A percentile compares a stretch with the other conserved stretches of the same genome.
Conservation (phyloP, 2,888 invertebrate species). For the Ferrisia virgata region DNA sequence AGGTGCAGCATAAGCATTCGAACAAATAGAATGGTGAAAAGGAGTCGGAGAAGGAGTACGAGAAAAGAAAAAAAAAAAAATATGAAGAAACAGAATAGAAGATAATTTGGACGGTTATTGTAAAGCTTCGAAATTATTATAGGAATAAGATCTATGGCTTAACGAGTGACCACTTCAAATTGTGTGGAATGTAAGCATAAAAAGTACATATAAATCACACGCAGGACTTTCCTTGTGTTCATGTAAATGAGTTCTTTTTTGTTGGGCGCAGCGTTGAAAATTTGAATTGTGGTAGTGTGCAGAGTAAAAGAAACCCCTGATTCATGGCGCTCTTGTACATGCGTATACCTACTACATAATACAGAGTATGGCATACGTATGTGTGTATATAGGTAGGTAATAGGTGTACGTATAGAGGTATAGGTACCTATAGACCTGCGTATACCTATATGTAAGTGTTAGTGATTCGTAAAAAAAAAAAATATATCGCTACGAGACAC, state of each 20-base stretch:
- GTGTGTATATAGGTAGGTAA: too few relatives aligned
- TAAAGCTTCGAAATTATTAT: neutral
- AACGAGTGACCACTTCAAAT: conserved; percentile 17
- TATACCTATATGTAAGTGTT: neutral
- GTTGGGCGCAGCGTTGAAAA: conserved; percentile 29
- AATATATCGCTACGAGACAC: too few relatives aligned
- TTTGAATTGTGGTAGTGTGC: neutral
- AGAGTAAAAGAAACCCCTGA: conserved; percentile 32
- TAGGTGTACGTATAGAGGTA: too few relatives aligned
- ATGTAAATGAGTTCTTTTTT: conserved; percentile 44
- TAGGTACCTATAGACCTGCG: too few relatives aligned
- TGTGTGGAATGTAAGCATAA: conserved; percentile 11
- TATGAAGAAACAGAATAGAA: neutral
- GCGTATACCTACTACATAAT: neutral
- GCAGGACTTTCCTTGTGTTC: conserved; percentile 38
- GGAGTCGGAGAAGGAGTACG: too few relatives aligned
- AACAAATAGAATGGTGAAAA: neutral
- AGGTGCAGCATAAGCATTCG: neutral
- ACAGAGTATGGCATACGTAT: too few relatives aligned
- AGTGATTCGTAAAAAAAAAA: conserved; percentile 20
- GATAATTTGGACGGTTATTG: conserved; percentile 13
- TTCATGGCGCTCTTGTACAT: neutral
- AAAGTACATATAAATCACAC: conserved; percentile 19
- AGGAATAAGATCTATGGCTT: neutral
- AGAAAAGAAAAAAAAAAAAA: neutral